These are phyloP conservation scores for Istiophorus platypterus DNA, from an alignment of 2,113 vertebrate species.

Conservation along the genomic window DNA sequence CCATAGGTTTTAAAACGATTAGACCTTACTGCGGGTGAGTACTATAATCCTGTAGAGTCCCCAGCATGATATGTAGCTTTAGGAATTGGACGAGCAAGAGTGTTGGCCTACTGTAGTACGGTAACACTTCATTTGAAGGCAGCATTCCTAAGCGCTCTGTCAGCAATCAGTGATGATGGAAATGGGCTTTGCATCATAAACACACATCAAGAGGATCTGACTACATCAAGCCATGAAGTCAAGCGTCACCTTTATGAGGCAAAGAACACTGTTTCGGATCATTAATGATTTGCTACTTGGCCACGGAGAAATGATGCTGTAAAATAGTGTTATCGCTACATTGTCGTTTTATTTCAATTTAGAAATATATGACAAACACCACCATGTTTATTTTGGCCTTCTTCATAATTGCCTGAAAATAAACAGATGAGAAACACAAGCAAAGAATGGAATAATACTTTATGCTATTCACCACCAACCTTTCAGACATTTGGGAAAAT, in stretches of 20 bases:
- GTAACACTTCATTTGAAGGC: slow-evolving; percentile 89
- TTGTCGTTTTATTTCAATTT: slow-evolving; percentile 76
- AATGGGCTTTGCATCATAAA: slow-evolving; percentile 63
- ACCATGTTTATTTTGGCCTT: slow-evolving; percentile 75
- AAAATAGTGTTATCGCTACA: slow-evolving; percentile 88
- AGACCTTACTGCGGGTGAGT: slow-evolving; percentile 87
- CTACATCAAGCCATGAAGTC: slow-evolving; percentile 22
- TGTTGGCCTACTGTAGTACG: slow-evolving; percentile 85
- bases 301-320: slow-evolving; percentile 79
- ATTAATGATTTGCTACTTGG: slow-evolving; percentile 69
- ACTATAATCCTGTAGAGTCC: slow-evolving; percentile 80
- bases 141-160: slow-evolving; percentile 78
- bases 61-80: slow-evolving; percentile 83
- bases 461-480: slow-evolving; percentile 70
- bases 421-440: slow-evolving; percentile 71
- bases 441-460: slow-evolving; percentile 68
- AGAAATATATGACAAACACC: slow-evolving; percentile 71
- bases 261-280: slow-evolving; percentile 70
- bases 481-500: slow-evolving; percentile 86
- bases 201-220: too few relatives aligned
- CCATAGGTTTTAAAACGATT: slow-evolving; percentile 83
- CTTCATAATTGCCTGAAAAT: slow-evolving; percentile 79
- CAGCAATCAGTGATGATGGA: slow-evolving; percentile 71
- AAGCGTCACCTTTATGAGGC: slow-evolving; percentile 34
- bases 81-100: slow-evolving; percentile 82